Base-by-base conservation (phyloP, 2,888 invertebrate genomes). In the Cephus pygmeus region DNA sequence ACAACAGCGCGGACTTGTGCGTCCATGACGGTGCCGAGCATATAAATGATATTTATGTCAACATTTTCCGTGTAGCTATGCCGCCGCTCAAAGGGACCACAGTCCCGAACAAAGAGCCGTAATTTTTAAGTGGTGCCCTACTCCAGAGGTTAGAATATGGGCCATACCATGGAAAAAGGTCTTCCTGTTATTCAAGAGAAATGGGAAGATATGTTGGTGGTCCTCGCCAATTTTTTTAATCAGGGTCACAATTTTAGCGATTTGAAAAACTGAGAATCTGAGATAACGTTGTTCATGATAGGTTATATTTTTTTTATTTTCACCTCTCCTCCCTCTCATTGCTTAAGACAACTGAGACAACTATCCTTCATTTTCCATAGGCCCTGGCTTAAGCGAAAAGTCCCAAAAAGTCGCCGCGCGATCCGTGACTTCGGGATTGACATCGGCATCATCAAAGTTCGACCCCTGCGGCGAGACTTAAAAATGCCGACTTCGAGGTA, bases 401-500 rank as follows among this genome's bases (percentile, higher is more conserved):
- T 69, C 76, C 74, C 12, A 69, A 35, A 73, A 34, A 73, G 36
- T 75, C 76, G 56, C 33, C 40, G 40, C 2, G 40, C 40, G 23
- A 56, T 56, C 40, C 15, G 40, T 56, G 40, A 78, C 78, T 80
- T 75, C 69, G 68, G 84, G 87, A 88, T 88, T 88, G 89, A 88
- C 89, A 88, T 88, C 89, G 89, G 89, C 83, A 76, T 77, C 81
- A 85, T 88, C 87, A 87, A 88, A 88, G 87, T 83, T 85, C 80
- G 79, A 74, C 84, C 88, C 89, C 89, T 77, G 88, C 82, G 80
- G 89, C 69, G 84, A 82, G 81, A 82, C 84, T 86, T 83, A 84
- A 85, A 88, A 86, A 86, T 79, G 85, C 83, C 88, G 87, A 85
- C 88, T 69, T 77, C 75, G 31, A 80, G 79, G 82, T 77, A 80